Evolutionary conservation across 2,797 vertebrate species (phyloP).

Genomic region (Vireo griseus): DNA sequence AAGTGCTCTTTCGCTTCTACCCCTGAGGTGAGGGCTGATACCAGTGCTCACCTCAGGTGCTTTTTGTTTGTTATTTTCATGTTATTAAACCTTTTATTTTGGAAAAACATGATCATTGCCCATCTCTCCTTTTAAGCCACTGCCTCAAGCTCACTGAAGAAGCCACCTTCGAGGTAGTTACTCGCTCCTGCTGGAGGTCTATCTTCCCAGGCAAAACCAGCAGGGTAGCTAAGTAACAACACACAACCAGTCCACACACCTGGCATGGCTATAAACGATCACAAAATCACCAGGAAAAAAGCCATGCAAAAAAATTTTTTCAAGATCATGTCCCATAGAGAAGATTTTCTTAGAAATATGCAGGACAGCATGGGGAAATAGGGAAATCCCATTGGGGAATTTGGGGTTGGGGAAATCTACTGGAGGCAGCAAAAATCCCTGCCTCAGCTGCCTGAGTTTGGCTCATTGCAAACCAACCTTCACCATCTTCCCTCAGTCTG

Average conservation of each 20-base stretch:
- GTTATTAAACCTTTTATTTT: too few species aligned
- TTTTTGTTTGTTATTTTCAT: too few species aligned
- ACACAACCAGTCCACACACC: not conserved
- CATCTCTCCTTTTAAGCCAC: too few species aligned
- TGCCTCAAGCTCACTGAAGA: too few species aligned
- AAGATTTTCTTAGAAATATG: not conserved
- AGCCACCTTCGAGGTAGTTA: too few species aligned
- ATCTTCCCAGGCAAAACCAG: too few species aligned
- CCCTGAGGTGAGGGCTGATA: too few species aligned
- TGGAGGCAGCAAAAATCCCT: not conserved
- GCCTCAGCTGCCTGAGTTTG: not conserved
- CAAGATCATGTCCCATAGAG: not conserved
- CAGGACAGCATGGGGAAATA: not conserved
- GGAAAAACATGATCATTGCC: too few species aligned
- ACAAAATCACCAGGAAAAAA: not conserved
- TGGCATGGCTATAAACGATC: not conserved
- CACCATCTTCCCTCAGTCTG: not conserved
- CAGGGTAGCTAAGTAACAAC: too few species aligned
- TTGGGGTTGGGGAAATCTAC: not conserved
- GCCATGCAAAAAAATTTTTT: not conserved
- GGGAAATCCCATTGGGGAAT: not conserved
- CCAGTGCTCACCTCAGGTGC: too few species aligned
- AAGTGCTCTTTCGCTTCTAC: too few species aligned
- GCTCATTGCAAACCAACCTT: not conserved
- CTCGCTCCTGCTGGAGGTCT: too few species aligned